phyloP scores from a whole-genome alignment of 1,140 invertebrate species.

The Brachystomella parvula region DNA sequence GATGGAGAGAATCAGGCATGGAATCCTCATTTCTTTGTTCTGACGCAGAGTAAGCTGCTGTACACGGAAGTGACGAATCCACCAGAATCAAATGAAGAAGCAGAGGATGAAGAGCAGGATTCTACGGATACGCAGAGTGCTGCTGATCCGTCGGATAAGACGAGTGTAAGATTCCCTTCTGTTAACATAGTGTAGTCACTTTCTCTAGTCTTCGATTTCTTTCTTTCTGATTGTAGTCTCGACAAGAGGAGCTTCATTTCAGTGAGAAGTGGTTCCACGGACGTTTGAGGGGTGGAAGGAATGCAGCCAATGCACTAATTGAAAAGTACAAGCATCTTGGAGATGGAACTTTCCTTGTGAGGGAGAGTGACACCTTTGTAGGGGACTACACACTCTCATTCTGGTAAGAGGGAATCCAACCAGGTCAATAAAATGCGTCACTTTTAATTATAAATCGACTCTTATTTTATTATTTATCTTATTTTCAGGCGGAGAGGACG shows the following conservation, averaged over 20 bases:
- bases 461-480: conserved; percentile 28
- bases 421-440: too few relatives aligned
- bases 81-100: conserved; percentile 44
- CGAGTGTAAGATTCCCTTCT: not conserved
- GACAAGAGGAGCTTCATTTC: conserved; percentile 77
- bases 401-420: conserved; percentile 49
- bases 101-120: conserved; percentile 52
- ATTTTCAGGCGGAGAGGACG: conserved; percentile 62
- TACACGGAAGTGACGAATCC: conserved; percentile 62
- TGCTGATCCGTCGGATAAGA: conserved; percentile 30
- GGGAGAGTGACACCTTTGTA: conserved; percentile 91
- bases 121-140: conserved; percentile 11
- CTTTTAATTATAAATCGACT: not conserved
- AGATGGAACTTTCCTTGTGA: conserved; percentile 89
- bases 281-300: conserved; percentile 65
- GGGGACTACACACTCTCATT: conserved; percentile 94
- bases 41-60: conserved; percentile 78
- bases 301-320: conserved; percentile 68
- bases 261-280: conserved; percentile 95
- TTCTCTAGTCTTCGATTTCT: conserved; percentile 3
- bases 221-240: conserved; percentile 33
- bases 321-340: conserved; percentile 73
- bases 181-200: not conserved
- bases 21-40: conserved; percentile 91
- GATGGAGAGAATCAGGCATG: conserved; percentile 82